These are phyloP conservation scores for Bufo gargarizans DNA, from an alignment of 2,113 vertebrate species.

Conservation along the genomic window DNA sequence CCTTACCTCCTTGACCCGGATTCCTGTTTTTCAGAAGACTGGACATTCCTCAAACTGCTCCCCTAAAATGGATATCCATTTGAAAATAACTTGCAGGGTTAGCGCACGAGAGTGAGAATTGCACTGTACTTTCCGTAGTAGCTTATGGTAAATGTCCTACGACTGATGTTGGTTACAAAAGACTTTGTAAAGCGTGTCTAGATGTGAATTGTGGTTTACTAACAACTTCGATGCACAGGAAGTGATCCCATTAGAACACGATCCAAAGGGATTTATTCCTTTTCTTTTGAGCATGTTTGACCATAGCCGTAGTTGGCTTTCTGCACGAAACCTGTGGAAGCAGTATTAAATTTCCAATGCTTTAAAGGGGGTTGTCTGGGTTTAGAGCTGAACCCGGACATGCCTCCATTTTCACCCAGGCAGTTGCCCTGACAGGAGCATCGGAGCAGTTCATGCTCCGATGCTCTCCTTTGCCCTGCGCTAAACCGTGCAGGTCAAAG, in stretches of 20 bases:
- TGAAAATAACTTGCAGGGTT: background rate
- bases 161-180: background rate
- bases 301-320: background rate
- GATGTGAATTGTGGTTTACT: background rate
- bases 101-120: background rate
- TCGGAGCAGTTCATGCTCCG: no score
- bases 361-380: background rate
- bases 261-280: background rate
- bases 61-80: background rate
- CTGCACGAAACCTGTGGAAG: background rate
- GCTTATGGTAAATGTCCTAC: background rate
- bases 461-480: no score
- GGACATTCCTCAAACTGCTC: constrained; percentile 35
- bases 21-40: constrained; percentile 39
- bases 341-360: constrained; percentile 5
- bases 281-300: no score
- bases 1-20: constrained; percentile 51
- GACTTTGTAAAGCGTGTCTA: background rate
- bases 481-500: no score
- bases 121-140: background rate
- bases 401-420: no score
- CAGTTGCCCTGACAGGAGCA: no score
- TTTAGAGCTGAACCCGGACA: no score
- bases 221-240: background rate
- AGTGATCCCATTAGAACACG: background rate